Evolutionary conservation across 2,113 vertebrate genomes (phyloP), one percentile per base, ranked within the genome.

Genomic region (Bungarus multicinctus): DNA sequence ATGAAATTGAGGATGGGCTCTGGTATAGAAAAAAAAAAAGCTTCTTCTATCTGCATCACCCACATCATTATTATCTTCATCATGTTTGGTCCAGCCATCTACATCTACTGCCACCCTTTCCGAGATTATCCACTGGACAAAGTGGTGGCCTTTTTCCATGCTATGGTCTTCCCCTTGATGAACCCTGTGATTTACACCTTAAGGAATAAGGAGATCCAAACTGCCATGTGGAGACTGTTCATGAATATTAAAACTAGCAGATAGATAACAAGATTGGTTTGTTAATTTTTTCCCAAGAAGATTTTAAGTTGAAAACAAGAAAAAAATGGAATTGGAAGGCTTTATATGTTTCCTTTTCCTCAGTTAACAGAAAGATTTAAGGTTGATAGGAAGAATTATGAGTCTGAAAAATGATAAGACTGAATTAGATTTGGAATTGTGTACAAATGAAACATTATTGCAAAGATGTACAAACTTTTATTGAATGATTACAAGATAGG

Each of bases 151-250:
- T 88, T 96, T 3, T 96, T 97, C 92, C 95, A 96, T 57, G 87
- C 88, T 0, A 47, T 95, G 7, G 89, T 96, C 11, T 96, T 95
- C 74, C 95, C 95, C 50, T 93, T 96, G 2, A 60, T 95, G 58
- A 96, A 96, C 88, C 94, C 95, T n/a, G 90, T 81, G 6, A 96
- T 96, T 64, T 96, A 96, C 0, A 94, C 96, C 2, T 45, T 96
- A 34, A 96, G 95, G 90, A 97, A 96, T 57, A 95, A 94, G 85
- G 95, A 95, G 10, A 96, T 96, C 88, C 93, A 93, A 91, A 89
- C 50, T 69, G 85, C 94, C 34, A 87, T 95, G 45, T 88, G 88
- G 60, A 93, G n/a, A 85, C 1, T 95, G 34, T 0, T 93, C 16
- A 93, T 20, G 14, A 81, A 81, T 22, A 39, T 81, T 81, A 81